Conservation (phyloP, 2,797 vertebrate genomes). For the Tapirus indicus region DNA sequence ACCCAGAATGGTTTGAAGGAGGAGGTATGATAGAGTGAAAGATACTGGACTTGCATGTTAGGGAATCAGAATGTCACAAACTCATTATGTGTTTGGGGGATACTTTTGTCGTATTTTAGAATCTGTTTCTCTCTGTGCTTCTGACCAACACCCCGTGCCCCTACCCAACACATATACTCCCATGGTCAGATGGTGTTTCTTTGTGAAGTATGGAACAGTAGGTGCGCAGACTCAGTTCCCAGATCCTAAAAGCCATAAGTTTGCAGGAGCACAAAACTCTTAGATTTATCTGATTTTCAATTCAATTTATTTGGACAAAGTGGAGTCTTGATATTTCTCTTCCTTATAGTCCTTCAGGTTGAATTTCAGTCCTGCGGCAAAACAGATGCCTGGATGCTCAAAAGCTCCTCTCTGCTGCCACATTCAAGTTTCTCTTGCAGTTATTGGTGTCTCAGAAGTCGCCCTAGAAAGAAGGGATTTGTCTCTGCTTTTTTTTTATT, state of each 20-base stretch:
- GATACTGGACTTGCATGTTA: not conserved
- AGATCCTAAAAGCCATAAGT: not conserved
- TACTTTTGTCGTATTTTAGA: not conserved
- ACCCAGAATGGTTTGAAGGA: not conserved
- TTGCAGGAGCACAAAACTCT: not conserved
- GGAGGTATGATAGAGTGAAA: not conserved
- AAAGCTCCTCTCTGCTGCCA: not conserved
- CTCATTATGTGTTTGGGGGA: not conserved
- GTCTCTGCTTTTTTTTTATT: not conserved
- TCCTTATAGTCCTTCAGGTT: not conserved
- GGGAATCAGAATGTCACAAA: not conserved
- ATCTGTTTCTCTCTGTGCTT: constrained; percentile 24
- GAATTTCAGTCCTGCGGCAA: not conserved
- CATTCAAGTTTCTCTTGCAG: not conserved
- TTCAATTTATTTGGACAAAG: not conserved
- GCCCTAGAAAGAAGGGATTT: not conserved
- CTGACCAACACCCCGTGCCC: not conserved
- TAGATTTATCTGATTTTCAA: not conserved
- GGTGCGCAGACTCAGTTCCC: not conserved
- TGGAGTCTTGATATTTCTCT: not conserved
- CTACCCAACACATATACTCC: not conserved
- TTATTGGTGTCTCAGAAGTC: not conserved
- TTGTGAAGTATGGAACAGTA: not conserved
- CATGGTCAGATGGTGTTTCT: not conserved
- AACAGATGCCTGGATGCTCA: not conserved